Evolutionary conservation across 2,797 vertebrate genomes (phyloP).

Genomic region (Gambelia wislizenii): DNA sequence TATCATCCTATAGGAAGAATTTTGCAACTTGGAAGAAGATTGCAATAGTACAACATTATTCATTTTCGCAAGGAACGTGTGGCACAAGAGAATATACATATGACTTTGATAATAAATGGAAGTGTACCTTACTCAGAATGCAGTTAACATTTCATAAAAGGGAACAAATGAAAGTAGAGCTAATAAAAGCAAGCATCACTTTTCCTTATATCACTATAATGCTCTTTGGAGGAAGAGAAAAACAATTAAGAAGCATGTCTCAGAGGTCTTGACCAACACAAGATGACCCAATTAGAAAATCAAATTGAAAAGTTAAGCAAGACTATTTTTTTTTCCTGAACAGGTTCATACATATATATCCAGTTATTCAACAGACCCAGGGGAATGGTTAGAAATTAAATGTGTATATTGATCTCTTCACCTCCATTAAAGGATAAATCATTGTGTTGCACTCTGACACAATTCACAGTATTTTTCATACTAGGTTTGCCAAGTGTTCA

Average conservation of each 20-base stretch:
- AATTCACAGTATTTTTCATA: not conserved
- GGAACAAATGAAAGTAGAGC: conserved; percentile 31
- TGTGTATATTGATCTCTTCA: not conserved
- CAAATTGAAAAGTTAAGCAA: conserved; percentile 32
- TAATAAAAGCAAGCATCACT: conserved; percentile 10
- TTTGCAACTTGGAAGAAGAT: not conserved
- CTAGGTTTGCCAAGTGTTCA: not conserved
- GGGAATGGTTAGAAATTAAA: not conserved
- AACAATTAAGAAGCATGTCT: conserved; percentile 35
- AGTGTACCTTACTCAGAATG: conserved; percentile 22
- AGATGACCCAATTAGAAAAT: conserved; percentile 47
- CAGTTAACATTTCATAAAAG: conserved; percentile 11
- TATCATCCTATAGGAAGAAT: conserved; percentile 27
- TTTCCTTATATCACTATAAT: conserved; percentile 37
- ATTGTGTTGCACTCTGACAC: not conserved
- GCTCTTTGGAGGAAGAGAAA: conserved; percentile 37
- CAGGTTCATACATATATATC: conserved; percentile 6
- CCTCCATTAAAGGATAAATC: not conserved
- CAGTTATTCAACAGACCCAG: not conserved
- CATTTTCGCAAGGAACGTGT: too few species aligned
- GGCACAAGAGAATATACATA: too few species aligned
- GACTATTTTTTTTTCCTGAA: conserved; percentile 35
- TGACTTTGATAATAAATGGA: not conserved
- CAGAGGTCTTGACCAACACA: not conserved
- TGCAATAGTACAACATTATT: not conserved